These are phyloP conservation scores for Thymelicus lineola DNA, from an alignment of 2,888 invertebrate genomes.

Conservation along the genomic window DNA sequence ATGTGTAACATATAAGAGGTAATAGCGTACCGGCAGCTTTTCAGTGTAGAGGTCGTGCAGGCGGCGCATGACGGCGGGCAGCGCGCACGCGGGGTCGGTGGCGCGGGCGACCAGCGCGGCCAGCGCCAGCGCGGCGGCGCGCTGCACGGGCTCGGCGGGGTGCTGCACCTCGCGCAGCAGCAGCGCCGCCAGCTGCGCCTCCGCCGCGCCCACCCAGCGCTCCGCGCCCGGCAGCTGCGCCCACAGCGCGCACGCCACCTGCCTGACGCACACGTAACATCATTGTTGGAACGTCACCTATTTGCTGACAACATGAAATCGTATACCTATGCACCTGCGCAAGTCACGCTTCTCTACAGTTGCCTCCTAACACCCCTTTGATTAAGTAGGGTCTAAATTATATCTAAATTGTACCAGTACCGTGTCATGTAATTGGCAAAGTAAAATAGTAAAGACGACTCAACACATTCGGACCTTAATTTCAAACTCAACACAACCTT, in stretches of 20 bases:
- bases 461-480: too few species aligned
- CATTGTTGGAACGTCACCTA: too few species aligned
- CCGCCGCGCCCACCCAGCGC: slow-evolving; percentile 54
- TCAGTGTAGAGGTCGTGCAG: slow-evolving; percentile 91
- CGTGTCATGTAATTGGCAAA: too few species aligned
- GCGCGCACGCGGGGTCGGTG: slow-evolving; percentile 56
- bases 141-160: slow-evolving; percentile 92
- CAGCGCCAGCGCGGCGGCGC: slow-evolving; percentile 92
- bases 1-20: too few species aligned
- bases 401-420: too few species aligned
- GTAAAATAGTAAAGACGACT: too few species aligned
- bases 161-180: slow-evolving; percentile 91
- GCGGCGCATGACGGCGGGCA: slow-evolving; percentile 82
- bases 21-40: slow-evolving; percentile 86
- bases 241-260: slow-evolving; percentile 70
- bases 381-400: too few species aligned
- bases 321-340: too few species aligned
- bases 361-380: too few species aligned
- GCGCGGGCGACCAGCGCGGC: slow-evolving; percentile 77
- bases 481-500: too few species aligned
- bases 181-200: slow-evolving; percentile 77
- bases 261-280: slow-evolving; percentile 54
- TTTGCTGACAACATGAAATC: too few species aligned
- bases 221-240: slow-evolving; percentile 61
- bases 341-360: too few species aligned